Base-by-base conservation (phyloP, 2,113 vertebrate species). In the Perognathus longimembris region DNA sequence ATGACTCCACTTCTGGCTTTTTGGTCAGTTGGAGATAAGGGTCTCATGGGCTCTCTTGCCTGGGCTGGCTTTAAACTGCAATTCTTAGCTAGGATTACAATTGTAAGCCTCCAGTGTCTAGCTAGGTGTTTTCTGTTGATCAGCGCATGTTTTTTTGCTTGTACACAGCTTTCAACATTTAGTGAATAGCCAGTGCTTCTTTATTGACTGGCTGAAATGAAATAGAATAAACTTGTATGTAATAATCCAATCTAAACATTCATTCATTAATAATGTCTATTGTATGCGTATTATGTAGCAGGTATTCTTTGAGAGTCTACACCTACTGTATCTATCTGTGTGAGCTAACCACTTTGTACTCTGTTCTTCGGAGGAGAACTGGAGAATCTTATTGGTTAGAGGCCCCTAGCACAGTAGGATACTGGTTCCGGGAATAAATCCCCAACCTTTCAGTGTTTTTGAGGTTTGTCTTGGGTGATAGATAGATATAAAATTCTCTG, bases 391-490 rank as follows among this genome's bases (percentile, higher is more conserved):
- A 63, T 42, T 75, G 14, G 50, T 63, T 63, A 34, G 50, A 67
- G 67, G 9, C 9, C 34, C 66, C 71, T 40, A 86, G 69, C n/a
- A 59, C 50, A 36, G 17, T 26, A 70, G 54, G 30, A 20, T 63
- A 24, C 36, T 17, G 26, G 64, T 74, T 81, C 17, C 50, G 76
- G 59, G 20, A 38, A n/a, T 28, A 71, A 38, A 66, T 61, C 21
- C 32, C 57, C 24, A 79, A 11, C 24, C 64, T 71, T 95, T 89
- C 76, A 76, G 57, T 84, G 54, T 76, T 20, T 83, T 94, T 94
- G 45, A 81, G 7, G 17, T 66, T 93, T 83, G 79, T 77, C 34
- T 17, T 14, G n/a, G 45, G 54, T 64, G 88, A 45, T 83, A 9
- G 30, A 50, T 85, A 0, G 40, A 61, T 38, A 71, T 74, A 74